Conservation (phyloP, 1,140 invertebrate species). For the Drosophila trapezifrons region DNA sequence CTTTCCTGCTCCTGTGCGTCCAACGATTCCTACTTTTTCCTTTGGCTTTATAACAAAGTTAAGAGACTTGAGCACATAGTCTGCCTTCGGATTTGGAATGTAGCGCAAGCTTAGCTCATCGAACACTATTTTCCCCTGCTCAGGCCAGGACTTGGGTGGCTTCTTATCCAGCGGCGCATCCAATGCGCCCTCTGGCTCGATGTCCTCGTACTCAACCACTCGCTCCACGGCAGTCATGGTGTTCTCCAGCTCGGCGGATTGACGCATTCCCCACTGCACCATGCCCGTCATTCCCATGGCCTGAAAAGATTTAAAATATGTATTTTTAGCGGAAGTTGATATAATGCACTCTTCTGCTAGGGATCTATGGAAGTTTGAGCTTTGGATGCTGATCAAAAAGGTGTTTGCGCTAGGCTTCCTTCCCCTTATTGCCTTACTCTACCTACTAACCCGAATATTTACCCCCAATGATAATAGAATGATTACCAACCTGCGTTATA, state of each 20-base stretch:
- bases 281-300: constrained; percentile 92
- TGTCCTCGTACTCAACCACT: constrained; percentile 89
- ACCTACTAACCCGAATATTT: too few species aligned
- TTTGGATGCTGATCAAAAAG: too few species aligned
- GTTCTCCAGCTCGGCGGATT: constrained; percentile 93
- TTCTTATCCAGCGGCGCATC: constrained; percentile 87
- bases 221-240: constrained; percentile 93
- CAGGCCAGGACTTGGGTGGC: constrained; percentile 89
- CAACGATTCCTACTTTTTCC: constrained; percentile 86
- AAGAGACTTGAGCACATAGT: constrained; percentile 87
- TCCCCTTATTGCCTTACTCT: too few species aligned
- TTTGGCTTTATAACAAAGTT: constrained; percentile 86
- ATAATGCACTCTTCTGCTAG: too few species aligned
- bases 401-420: too few species aligned
- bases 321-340: not conserved
- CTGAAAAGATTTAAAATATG: constrained; percentile 3
- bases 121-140: constrained; percentile 88
- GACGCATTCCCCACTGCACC: constrained; percentile 94
- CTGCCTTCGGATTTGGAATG: constrained; percentile 86
- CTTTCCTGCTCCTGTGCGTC: too few species aligned
- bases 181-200: constrained; percentile 88
- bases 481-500: constrained; percentile 87
- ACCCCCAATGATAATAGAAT: too few species aligned
- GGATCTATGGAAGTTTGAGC: too few species aligned
- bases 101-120: constrained; percentile 88